phyloP scores from a whole-genome alignment of 2,113 vertebrate genomes.

The Ceratotherium simum region DNA sequence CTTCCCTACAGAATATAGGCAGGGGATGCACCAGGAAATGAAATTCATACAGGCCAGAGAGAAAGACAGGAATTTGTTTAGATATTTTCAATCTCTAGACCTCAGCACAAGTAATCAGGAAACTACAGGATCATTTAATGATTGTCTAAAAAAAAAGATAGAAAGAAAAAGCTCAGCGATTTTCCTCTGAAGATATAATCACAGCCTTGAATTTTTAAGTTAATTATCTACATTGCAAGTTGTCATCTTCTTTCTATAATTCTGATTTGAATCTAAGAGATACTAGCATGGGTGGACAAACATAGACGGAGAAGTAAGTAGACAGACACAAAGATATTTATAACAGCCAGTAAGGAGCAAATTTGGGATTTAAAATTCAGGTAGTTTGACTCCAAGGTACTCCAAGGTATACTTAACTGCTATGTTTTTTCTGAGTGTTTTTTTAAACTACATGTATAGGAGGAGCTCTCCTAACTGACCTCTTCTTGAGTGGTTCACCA shows the following conservation, averaged over 20 bases:
- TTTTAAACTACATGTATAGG: not conserved
- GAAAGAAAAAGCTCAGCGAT: not conserved
- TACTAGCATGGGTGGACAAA: not conserved
- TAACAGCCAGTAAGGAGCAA: not conserved
- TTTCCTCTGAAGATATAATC: conserved; percentile 14
- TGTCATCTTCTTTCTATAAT: not conserved
- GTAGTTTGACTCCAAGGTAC: not conserved
- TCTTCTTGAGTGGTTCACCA: not conserved
- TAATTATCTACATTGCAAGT: conserved; percentile 5
- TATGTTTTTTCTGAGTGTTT: not conserved
- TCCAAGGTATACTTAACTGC: not conserved
- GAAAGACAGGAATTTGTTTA: not conserved
- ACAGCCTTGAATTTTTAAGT: conserved; percentile 56
- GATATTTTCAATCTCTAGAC: conserved; percentile 35
- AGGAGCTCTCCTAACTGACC: not conserved
- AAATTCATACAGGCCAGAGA: not conserved
- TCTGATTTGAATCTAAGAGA: conserved; percentile 39
- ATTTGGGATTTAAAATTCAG: not conserved
- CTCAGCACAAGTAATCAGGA: conserved; percentile 9
- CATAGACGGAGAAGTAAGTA: not conserved
- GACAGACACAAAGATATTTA: not conserved
- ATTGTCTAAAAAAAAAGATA: not conserved
- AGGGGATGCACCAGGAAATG: not conserved
- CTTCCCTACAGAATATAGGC: not conserved
- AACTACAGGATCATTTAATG: not conserved